Evolutionary conservation across 2,113 vertebrate genomes (phyloP).

Genomic region (Megalops atlanticus): DNA sequence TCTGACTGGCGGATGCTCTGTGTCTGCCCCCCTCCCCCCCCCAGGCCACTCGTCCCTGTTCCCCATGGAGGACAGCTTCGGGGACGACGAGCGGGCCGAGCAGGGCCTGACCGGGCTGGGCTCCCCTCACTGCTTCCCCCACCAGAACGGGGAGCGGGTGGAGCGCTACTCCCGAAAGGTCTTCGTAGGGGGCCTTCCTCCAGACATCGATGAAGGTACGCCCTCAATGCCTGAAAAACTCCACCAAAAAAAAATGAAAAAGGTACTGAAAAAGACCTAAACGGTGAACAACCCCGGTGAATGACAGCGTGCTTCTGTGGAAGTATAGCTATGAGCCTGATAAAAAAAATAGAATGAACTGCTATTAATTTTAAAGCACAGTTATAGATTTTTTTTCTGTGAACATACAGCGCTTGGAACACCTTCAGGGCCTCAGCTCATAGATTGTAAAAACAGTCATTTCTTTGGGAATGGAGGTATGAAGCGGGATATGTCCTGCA

Average conservation of each 20-base stretch:
- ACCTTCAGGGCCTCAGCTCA: no score
- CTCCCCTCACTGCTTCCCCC: conserved; percentile 93
- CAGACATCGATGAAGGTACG: conserved; percentile 97
- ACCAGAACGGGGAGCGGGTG: conserved; percentile 94
- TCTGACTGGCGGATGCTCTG: not conserved
- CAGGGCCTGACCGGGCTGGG: conserved; percentile 88
- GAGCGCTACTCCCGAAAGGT: conserved; percentile 97
- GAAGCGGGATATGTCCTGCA: no score
- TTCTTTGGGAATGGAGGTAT: no score
- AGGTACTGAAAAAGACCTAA: not conserved
- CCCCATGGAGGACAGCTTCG: conserved; percentile 96
- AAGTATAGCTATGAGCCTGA: not conserved
- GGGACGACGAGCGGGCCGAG: conserved; percentile 92
- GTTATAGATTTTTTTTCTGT: not conserved
- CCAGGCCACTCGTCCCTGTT: conserved; percentile 95
- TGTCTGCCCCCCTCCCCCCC: conserved; percentile 23
- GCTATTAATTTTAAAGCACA: not conserved
- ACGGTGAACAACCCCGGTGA: not conserved
- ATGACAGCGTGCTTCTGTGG: not conserved
- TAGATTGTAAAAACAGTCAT: no score
- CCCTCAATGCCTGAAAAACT: not conserved
- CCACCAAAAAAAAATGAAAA: not conserved
- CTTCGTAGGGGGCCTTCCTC: conserved; percentile 94
- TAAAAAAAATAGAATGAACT: not conserved
- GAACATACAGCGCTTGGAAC: no score